Conservation (phyloP, 2,113 vertebrate genomes). For the Sylvicapra grimmia region DNA sequence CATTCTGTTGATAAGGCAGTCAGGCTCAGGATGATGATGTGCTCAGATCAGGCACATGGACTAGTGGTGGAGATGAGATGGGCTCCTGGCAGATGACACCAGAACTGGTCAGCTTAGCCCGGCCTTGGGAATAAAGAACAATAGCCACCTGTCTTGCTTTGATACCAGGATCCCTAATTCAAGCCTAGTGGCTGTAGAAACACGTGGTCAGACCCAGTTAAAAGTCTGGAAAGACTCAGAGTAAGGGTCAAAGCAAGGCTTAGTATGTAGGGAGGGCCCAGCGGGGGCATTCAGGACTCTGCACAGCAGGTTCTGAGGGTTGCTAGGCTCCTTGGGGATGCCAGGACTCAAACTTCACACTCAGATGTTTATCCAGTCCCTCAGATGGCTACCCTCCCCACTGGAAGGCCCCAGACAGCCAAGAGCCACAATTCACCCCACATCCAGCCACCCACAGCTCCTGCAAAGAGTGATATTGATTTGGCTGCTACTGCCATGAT, state of each 20-base stretch:
- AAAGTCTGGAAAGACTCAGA: not conserved
- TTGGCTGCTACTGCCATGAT: not conserved
- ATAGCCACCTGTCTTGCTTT: rapidly evolving
- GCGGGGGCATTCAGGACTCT: not conserved
- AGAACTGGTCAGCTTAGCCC: not conserved
- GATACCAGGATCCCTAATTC: no score
- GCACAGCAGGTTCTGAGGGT: not conserved
- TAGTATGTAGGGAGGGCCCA: not conserved
- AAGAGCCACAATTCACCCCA: not conserved
- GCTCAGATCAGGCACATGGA: not conserved
- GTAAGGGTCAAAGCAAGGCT: not conserved
- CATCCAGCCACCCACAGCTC: not conserved
- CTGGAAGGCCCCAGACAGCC: not conserved
- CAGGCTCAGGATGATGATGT: rapidly evolving
- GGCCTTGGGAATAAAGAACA: not conserved
- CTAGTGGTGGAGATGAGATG: not conserved
- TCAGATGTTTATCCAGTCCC: not conserved
- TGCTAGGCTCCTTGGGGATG: not conserved
- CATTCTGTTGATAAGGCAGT: no score
- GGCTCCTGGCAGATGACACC: not conserved
- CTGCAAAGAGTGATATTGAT: not conserved
- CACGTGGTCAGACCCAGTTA: not conserved
- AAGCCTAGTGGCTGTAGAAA: not conserved
- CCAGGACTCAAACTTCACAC: not conserved
- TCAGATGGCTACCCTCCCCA: not conserved